Evolutionary conservation across 2,888 invertebrate genomes (phyloP).

Genomic region (Coelopa pilipes): DNA sequence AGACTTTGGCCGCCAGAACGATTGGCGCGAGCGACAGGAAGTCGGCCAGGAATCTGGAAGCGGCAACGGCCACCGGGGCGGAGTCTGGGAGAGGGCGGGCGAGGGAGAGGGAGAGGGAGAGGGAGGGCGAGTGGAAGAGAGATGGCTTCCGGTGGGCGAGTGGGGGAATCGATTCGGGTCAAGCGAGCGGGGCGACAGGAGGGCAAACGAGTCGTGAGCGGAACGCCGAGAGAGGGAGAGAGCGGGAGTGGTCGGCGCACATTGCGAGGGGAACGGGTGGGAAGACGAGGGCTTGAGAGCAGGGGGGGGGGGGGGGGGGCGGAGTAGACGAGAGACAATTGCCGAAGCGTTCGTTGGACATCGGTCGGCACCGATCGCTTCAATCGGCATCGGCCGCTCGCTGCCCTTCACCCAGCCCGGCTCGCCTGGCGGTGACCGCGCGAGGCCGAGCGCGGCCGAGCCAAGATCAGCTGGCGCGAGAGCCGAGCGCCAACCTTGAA

Average conservation of each 20-base stretch:
- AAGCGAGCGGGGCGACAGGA: background rate
- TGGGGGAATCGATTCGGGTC: conserved; percentile 18
- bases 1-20: conserved; percentile 21
- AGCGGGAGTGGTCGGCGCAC: conserved; percentile 9
- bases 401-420: too few species aligned
- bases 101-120: background rate
- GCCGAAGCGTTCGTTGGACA: background rate
- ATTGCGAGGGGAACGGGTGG: conserved; percentile 23
- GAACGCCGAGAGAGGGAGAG: conserved; percentile 29
- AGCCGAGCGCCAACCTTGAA: conserved; percentile 22
- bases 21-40: too few species aligned
- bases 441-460: too few species aligned
- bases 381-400: too few species aligned
- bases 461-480: too few species aligned
- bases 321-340: too few species aligned
- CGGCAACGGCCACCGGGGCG: background rate
- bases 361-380: background rate
- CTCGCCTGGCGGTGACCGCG: too few species aligned
- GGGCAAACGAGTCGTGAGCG: background rate
- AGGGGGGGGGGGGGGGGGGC: background rate
- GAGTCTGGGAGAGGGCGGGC: background rate
- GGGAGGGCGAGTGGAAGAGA: conserved; percentile 9
- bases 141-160: conserved; percentile 38
- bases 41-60: background rate
- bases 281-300: background rate